Conservation (phyloP, 2,888 invertebrate genomes). For the Caenorhabditis zanzibari region DNA sequence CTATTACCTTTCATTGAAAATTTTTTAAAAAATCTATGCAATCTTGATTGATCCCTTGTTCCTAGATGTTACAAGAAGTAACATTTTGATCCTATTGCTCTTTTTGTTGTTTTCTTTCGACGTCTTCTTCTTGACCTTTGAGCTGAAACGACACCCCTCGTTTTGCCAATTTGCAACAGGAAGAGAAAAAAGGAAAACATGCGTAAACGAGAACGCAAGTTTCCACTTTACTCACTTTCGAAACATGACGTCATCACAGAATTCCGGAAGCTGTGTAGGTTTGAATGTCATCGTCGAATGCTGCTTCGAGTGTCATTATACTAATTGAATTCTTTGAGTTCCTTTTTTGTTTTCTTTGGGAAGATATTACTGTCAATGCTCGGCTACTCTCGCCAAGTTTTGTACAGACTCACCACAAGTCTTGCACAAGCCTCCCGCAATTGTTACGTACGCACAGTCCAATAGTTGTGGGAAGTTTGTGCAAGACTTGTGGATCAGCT, state of each 20-base stretch:
- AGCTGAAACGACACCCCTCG: slow-evolving; percentile 22
- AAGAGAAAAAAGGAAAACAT: slow-evolving; percentile 11
- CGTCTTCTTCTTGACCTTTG: slow-evolving; percentile 31
- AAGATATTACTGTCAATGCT: too few relatives aligned
- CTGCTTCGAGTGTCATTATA: slow-evolving; percentile 10
- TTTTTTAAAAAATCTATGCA: neutral
- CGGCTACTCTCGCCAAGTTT: too few relatives aligned
- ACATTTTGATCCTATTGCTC: too few relatives aligned
- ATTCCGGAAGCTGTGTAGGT: slow-evolving; percentile 4
- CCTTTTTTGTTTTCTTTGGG: neutral
- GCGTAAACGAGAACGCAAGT: slow-evolving; percentile 29
- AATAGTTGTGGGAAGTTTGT: too few relatives aligned
- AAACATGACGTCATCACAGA: slow-evolving; percentile 18
- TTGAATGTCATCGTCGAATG: slow-evolving; percentile 20
- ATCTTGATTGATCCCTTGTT: too few relatives aligned
- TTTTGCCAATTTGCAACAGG: slow-evolving; percentile 12
- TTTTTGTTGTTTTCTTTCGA: neutral
- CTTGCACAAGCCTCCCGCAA: too few relatives aligned
- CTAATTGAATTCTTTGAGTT: slow-evolving; percentile 12
- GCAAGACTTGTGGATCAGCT: too few relatives aligned
- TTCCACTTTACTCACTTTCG: slow-evolving; percentile 13
- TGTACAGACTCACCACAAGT: too few relatives aligned
- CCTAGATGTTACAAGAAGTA: too few relatives aligned
- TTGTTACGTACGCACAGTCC: too few relatives aligned
- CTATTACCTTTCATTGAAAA: neutral